Base-by-base conservation (phyloP, 2,888 invertebrate species). In the Seira ritae region DNA sequence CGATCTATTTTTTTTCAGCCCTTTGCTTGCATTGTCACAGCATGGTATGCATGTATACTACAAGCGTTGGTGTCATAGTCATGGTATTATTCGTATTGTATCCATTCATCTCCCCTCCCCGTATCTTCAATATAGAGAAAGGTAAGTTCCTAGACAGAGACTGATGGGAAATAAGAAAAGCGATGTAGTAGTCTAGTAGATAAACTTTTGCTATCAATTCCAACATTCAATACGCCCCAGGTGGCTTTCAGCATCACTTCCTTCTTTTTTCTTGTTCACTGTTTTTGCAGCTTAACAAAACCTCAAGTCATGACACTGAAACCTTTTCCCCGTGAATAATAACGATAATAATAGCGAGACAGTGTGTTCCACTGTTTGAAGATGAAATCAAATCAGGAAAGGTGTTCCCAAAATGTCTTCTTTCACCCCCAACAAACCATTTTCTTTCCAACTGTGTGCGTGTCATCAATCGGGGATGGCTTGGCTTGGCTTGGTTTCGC, bases 141-240 rank as follows among this genome's bases (percentile, higher is more conserved):
- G 55, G 55, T 55, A 55, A 55, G 55, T 55, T 55, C 31, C 31
- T 31, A 31, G 31, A 31, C 3, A 24, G 60, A 22, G 71, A 66
- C 62, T 62, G 74, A 62, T 68, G 60, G 69, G 42, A 17, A 42
- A 8, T 55, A 12, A 12, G 55, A 55, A 55, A 55, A 15, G 15
- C 2, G 31, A 31, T n/a, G 31, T 31, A 31, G 31, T n/a, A 55
- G 55, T 55, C 15, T 55, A 3, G 6, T 17, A 22, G 24, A 65
- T 74, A 76, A 77, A 82, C 82, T 82, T 81, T 82, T 19, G 2
- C 82, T 72, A 82, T 76, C 75, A 81, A 81, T 81, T 68, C 81
- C 66, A 23, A 60, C 72, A 67, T 69, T 77, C 68, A 82, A 77
- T 72, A 66, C 72, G 60, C 82, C 82, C 82, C 76, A 77, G 82